Evolutionary conservation across 2,797 vertebrate genomes (phyloP).

Genomic region (Vultur gryphus): DNA sequence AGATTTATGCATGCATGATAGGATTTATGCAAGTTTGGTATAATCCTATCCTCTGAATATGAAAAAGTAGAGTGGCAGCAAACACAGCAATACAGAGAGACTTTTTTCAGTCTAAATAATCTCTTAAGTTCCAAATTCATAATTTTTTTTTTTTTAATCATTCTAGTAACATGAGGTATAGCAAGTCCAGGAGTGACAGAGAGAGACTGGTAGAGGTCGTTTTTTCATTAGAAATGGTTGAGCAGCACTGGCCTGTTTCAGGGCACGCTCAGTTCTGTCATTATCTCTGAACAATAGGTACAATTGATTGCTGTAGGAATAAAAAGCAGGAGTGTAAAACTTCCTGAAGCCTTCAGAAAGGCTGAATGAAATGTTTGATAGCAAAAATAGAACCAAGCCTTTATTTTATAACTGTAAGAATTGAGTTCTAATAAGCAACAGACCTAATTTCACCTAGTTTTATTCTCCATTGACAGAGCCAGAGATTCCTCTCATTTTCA

Average conservation of each 20-base stretch:
- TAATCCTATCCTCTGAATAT: neutral
- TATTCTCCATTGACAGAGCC: neutral
- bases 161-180: neutral
- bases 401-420: neutral
- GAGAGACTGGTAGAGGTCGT: neutral
- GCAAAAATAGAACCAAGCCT: neutral
- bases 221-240: neutral
- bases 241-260: neutral
- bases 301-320: neutral
- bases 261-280: neutral
- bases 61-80: neutral
- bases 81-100: neutral
- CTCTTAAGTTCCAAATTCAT: neutral
- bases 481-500: neutral
- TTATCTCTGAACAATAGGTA: neutral
- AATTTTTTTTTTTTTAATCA: neutral
- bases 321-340: neutral
- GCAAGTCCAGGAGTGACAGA: neutral
- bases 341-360: neutral
- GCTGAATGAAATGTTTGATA: neutral
- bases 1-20: neutral
- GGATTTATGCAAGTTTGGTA: neutral
- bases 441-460: neutral
- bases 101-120: neutral
- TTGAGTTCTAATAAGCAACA: neutral